Evolutionary conservation across 2,113 vertebrate species (phyloP).

Genomic region (Micromys minutus): DNA sequence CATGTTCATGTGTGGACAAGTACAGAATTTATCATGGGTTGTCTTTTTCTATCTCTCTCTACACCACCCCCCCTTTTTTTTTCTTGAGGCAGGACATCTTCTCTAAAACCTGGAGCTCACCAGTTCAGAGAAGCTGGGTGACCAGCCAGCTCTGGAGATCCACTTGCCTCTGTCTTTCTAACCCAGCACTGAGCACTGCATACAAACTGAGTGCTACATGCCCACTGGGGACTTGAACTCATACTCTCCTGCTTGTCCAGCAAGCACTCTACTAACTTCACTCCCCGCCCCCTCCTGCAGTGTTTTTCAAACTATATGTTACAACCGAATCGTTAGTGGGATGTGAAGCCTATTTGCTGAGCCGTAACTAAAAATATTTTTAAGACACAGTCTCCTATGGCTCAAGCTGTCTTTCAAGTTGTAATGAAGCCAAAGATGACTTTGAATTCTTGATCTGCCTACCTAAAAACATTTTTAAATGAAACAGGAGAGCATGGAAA

Average conservation of each 20-base stretch:
- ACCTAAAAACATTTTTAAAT: background rate
- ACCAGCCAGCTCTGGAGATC: background rate
- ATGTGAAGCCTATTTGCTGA: background rate
- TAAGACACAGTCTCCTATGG: background rate
- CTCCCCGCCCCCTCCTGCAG: background rate
- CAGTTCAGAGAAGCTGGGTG: background rate
- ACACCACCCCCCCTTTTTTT: background rate
- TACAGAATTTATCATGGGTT: background rate
- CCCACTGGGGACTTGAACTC: background rate
- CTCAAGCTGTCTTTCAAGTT: background rate
- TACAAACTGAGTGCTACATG: background rate
- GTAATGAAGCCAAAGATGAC: background rate
- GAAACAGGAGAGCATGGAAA: background rate
- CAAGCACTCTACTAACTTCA: background rate
- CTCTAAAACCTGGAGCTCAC: background rate
- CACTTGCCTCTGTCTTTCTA: background rate
- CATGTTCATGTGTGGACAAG: background rate
- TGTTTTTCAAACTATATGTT: constrained; percentile 24
- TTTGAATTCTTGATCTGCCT: background rate
- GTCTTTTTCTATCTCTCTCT: background rate
- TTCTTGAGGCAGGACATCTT: background rate
- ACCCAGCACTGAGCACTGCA: background rate
- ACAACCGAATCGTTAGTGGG: background rate
- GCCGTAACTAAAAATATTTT: constrained; percentile 17
- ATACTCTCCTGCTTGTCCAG: background rate